Base-by-base conservation (phyloP, 2,888 invertebrate genomes). In the Steinernema hermaphroditum region DNA sequence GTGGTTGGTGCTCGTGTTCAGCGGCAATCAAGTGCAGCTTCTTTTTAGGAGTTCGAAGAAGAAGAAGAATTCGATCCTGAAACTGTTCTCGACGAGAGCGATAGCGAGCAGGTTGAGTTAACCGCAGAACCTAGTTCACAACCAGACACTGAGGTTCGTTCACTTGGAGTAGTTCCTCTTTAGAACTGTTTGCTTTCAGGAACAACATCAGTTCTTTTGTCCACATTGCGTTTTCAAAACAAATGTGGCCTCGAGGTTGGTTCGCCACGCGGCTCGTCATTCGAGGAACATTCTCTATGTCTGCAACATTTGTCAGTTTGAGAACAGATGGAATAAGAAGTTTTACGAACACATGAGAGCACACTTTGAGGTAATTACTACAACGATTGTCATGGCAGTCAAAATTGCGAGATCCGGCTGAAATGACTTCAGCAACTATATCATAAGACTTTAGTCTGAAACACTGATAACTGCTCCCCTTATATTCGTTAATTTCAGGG, bases 231-330 rank as follows among this genome's bases (percentile, higher is more conserved):
- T 88, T 68, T 89, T 89, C 76, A 87, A 88, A 57, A 89, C 90
- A 32, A 88, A 89, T 77, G 89, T 41, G 14, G 69, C 68, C 12
- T 32, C 46, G n/a, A 71, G 71, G 32, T 71, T 83, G 12, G 78
- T 80, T 50, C 78, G 78, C 41, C 91, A 91, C 84, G 89, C 90
- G 2, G 82, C 88, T 68, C 89, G 89, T 74, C 91, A 91, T 85
- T 88, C 90, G 19, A 89, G 90, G 80, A 90, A 90, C 85, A 89
- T 90, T 1, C 89, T 90, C 2, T 90, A 90, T 80, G 89, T 90
- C 80, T 91, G 91, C 85, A 90, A 90, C 43, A 86, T 91, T 69
- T 91, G 91, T 86, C 89, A 89, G n/a, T 91, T 90, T 86, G 89
- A 90, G 62, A 90, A 90, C 80, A 90, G 90, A 77, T 91, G 90